These are phyloP conservation scores for Trichomycterus rosablanca DNA, from an alignment of 2,113 vertebrate species.

Conservation along the genomic window DNA sequence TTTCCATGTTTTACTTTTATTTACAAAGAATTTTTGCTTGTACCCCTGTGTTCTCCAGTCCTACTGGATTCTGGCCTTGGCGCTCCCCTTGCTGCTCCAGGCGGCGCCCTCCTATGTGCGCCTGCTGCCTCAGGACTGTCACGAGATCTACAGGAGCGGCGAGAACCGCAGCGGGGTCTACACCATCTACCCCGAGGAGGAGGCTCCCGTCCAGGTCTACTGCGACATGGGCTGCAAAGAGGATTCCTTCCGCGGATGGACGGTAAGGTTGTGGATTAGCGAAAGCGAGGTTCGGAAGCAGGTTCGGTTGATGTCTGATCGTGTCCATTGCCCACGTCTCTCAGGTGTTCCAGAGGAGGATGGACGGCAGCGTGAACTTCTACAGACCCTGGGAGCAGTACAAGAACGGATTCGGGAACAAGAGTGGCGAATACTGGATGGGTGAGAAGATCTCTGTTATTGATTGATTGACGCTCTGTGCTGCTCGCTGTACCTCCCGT, in stretches of 20 bases:
- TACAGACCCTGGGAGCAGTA: slow-evolving; percentile 49
- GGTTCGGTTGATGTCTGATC: not conserved
- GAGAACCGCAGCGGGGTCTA: slow-evolving; percentile 61
- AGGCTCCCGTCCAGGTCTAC: slow-evolving; percentile 64
- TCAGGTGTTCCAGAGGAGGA: slow-evolving; percentile 62
- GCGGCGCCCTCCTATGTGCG: not conserved
- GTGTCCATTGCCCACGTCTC: not conserved
- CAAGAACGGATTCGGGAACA: slow-evolving; percentile 51
- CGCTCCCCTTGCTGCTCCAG: not conserved
- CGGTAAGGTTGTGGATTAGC: slow-evolving; percentile 37
- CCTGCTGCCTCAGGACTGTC: slow-evolving; percentile 17
- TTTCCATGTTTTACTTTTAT: too few relatives aligned
- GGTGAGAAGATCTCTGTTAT: slow-evolving; percentile 35
- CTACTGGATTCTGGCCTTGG: not conserved
- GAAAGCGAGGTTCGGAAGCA: too few relatives aligned
- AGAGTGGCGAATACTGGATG: slow-evolving; percentile 54
- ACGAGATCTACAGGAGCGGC: not conserved
- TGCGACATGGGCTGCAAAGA: slow-evolving; percentile 66
- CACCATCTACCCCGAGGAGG: slow-evolving; percentile 68
- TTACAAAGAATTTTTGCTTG: slow-evolving; percentile 41
- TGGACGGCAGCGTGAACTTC: slow-evolving; percentile 52
- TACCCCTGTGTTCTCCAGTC: slow-evolving; percentile 48
- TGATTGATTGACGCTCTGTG: not conserved
- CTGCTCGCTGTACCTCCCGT: not conserved
- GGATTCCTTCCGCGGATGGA: slow-evolving; percentile 56